Evolutionary conservation across 1,140 invertebrate genomes (phyloP).

Genomic region (Drosophila watanabei): DNA sequence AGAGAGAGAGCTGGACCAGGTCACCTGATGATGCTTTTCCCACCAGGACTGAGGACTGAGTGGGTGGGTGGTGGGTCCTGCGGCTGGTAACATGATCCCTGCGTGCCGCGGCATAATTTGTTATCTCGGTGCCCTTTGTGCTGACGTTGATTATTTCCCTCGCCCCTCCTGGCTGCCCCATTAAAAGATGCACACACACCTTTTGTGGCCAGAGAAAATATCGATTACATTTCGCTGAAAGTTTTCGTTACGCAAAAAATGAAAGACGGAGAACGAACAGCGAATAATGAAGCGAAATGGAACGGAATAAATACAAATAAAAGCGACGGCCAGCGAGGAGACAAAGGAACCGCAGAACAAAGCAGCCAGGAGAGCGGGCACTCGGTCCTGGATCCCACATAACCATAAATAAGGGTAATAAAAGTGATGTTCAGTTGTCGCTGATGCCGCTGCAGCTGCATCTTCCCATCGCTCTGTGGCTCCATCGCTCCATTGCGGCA

Average conservation of each 20-base stretch:
- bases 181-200: conserved; percentile 23
- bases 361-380: conserved; percentile 14
- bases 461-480: conserved; percentile 21
- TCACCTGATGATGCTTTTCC: conserved; percentile 79
- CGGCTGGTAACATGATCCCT: conserved; percentile 68
- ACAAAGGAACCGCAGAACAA: conserved; percentile 31
- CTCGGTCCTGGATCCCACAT: conserved; percentile 39
- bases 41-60: conserved; percentile 7
- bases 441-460: conserved; percentile 43
- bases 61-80: conserved; percentile 3
- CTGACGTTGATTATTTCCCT: conserved; percentile 51
- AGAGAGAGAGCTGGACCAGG: conserved; percentile 23
- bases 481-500: background rate
- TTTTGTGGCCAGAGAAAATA: conserved; percentile 54
- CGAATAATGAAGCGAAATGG: background rate
- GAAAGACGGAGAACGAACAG: background rate
- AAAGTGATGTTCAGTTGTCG: conserved; percentile 81
- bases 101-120: conserved; percentile 79
- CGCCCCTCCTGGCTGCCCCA: conserved; percentile 6
- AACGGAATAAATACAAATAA: conserved; percentile 17
- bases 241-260: conserved; percentile 44
- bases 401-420: conserved; percentile 82
- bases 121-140: conserved; percentile 66
- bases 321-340: background rate
- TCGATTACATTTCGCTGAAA: conserved; percentile 59